Conservation (phyloP, 2,888 invertebrate genomes). For the Argyresthia goedartella region DNA sequence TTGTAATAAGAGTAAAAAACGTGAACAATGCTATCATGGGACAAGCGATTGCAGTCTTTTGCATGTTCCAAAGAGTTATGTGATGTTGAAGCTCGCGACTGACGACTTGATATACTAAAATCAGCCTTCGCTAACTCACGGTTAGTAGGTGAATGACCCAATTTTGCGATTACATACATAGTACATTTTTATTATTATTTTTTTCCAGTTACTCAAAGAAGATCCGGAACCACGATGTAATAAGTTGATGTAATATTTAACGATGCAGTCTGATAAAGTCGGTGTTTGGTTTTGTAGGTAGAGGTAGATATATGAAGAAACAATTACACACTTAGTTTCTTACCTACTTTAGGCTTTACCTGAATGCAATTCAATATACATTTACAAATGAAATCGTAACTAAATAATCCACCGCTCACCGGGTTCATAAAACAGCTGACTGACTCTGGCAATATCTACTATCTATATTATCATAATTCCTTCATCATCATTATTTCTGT, state of each 20-base stretch:
- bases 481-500: no score
- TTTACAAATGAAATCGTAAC: no score
- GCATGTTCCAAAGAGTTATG: constrained; percentile 4
- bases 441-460: no score
- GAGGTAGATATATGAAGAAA: no score
- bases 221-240: background rate
- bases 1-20: background rate
- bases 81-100: background rate
- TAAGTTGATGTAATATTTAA: background rate
- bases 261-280: no score
- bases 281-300: no score
- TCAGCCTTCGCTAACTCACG: constrained; percentile 29
- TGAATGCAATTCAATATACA: no score
- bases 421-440: no score
- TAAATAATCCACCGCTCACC: no score
- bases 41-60: constrained; percentile 20
- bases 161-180: constrained; percentile 14
- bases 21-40: constrained; percentile 25
- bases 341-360: no score
- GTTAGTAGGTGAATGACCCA: constrained; percentile 39
- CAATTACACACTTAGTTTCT: no score
- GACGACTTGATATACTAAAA: constrained; percentile 19
- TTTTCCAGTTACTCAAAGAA: background rate
- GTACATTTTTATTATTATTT: background rate
- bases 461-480: no score